Conservation (phyloP, 2,888 invertebrate genomes). For the Colostygia pectinataria region DNA sequence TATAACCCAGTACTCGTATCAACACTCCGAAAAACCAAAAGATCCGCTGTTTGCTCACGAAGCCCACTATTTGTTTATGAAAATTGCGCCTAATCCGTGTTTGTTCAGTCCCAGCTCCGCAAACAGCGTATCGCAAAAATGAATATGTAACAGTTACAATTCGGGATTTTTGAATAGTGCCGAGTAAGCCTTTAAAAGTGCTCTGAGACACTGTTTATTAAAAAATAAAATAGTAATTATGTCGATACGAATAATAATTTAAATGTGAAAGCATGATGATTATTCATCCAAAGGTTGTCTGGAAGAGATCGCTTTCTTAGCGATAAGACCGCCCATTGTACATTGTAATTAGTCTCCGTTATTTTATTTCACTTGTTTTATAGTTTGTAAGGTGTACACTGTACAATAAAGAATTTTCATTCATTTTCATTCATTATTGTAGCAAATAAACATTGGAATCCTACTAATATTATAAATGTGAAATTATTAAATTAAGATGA, state of each 20-base stretch:
- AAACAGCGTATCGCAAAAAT: slow-evolving; percentile 47
- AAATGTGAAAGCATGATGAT: not conserved
- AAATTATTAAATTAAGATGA: no score
- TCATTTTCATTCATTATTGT: no score
- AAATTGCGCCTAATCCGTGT: slow-evolving; percentile 67
- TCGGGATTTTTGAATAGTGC: slow-evolving; percentile 24
- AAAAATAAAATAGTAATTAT: not conserved
- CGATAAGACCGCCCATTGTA: no score
- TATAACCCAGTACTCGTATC: no score
- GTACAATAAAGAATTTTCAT: no score
- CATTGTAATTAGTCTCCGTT: no score
- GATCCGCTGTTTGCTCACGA: slow-evolving; percentile 13
- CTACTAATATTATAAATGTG: no score
- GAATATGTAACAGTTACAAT: slow-evolving; percentile 35
- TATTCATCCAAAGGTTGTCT: no score
- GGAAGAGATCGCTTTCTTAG: no score
- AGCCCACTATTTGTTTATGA: slow-evolving; percentile 61
- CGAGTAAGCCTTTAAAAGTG: not conserved
- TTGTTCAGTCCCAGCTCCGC: slow-evolving; percentile 49
- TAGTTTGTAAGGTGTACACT: no score
- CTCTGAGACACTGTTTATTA: not conserved
- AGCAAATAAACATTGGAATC: no score
- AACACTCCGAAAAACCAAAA: slow-evolving; percentile 21
- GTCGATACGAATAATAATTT: not conserved
- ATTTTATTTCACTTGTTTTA: no score